Conservation (phyloP, 2,888 invertebrate species). For the Vanessa cardui region DNA sequence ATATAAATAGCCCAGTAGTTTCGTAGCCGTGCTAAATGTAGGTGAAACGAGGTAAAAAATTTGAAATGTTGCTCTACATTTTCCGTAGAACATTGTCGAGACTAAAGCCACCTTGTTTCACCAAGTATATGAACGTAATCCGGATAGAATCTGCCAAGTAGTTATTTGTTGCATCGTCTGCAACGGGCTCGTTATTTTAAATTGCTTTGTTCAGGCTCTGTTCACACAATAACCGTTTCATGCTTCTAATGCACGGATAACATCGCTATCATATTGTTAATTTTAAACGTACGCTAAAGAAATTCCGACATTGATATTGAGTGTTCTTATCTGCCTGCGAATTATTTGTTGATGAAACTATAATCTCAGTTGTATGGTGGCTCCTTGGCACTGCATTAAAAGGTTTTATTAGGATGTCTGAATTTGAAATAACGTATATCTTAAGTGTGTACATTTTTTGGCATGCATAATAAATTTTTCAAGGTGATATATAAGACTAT, state of each 20-base stretch:
- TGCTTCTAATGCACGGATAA: constrained; percentile 15
- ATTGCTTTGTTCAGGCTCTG: constrained; percentile 25
- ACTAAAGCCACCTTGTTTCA: constrained; percentile 10
- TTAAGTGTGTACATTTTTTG: too few species aligned
- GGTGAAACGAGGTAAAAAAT: constrained; percentile 1
- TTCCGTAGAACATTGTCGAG: not conserved
- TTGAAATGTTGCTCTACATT: constrained; percentile 8
- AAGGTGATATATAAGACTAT: too few species aligned
- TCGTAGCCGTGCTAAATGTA: not conserved
- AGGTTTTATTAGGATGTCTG: too few species aligned
- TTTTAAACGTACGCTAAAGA: not conserved
- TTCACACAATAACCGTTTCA: constrained; percentile 22
- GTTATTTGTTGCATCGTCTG: constrained; percentile 29
- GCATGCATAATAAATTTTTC: too few species aligned
- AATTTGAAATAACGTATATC: too few species aligned
- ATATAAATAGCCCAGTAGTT: not conserved
- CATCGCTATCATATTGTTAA: not conserved
- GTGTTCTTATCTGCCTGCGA: not conserved
- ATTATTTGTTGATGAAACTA: not conserved
- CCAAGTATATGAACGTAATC: constrained; percentile 23
- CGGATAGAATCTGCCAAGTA: constrained; percentile 23
- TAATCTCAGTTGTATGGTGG: not conserved
- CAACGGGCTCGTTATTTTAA: constrained; percentile 32
- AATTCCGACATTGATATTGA: not conserved
- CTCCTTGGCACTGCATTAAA: too few species aligned